These are phyloP conservation scores for Conomelus anceps DNA, from an alignment of 2,888 invertebrate genomes.

Conservation along the genomic window DNA sequence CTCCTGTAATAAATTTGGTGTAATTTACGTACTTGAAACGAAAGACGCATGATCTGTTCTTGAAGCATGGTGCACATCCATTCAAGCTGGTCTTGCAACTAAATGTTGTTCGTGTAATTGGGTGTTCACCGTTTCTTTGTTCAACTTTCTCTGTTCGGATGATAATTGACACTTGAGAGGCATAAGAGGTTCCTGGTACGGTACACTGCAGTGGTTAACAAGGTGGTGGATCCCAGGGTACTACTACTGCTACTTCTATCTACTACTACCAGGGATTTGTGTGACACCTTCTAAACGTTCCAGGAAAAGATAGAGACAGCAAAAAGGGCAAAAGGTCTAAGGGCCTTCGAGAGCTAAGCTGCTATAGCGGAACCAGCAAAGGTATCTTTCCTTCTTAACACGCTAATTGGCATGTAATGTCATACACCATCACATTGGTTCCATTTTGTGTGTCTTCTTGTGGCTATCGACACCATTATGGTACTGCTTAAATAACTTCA, in stretches of 20 bases:
- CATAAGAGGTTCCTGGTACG: constrained; percentile 1
- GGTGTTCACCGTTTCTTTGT: neutral
- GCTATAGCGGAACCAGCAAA: constrained; percentile 50
- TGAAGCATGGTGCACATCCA: neutral
- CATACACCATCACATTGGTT: neutral
- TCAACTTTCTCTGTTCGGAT: neutral
- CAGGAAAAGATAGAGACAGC: constrained; percentile 43
- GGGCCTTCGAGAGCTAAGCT: constrained; percentile 58
- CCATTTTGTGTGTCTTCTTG: neutral
- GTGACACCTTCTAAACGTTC: constrained; percentile 32
- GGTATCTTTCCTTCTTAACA: constrained; percentile 39
- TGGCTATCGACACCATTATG: neutral
- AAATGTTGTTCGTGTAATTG: neutral
- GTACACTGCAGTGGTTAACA: neutral
- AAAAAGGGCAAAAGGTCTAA: constrained; percentile 51
- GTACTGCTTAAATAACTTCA: neutral
- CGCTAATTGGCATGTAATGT: neutral
- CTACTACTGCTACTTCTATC: too few relatives aligned
- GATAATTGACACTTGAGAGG: too few relatives aligned
- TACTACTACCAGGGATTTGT: constrained; percentile 7
- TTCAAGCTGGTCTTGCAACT: neutral
- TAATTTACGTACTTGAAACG: neutral
- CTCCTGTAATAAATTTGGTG: neutral
- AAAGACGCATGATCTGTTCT: neutral
- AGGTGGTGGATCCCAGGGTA: constrained; percentile 18